Conservation (phyloP, 2,888 invertebrate genomes). For the Xylota segnis region DNA sequence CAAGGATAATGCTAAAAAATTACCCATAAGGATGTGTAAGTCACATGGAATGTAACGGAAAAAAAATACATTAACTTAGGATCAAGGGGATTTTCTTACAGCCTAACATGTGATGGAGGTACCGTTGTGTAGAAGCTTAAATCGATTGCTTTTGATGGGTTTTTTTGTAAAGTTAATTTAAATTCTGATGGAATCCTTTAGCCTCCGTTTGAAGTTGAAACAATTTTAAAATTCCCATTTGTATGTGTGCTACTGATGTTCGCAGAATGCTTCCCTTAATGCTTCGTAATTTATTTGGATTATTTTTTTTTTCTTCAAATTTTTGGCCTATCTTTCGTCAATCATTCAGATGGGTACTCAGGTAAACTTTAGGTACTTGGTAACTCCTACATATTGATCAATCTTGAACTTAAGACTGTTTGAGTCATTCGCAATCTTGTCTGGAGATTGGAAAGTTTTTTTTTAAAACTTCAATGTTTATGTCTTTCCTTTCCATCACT, state of each 20-base stretch:
- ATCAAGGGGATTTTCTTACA: conserved; percentile 7
- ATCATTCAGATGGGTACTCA: too few species aligned
- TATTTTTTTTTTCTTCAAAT: too few species aligned
- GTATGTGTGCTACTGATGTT: not conserved
- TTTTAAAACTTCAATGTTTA: too few species aligned
- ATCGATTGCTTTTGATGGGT: conserved; percentile 62
- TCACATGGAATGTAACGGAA: conserved; percentile 8
- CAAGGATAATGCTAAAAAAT: conserved; percentile 62
- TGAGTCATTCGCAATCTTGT: too few species aligned
- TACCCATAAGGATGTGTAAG: conserved; percentile 36
- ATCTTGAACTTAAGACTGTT: too few species aligned
- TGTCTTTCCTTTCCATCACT: too few species aligned
- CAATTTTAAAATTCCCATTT: not conserved
- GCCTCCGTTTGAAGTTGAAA: conserved; percentile 39
- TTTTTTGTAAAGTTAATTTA: conserved; percentile 27
- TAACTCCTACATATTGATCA: too few species aligned
- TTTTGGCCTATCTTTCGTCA: too few species aligned
- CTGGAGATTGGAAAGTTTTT: too few species aligned
- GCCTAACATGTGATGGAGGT: conserved; percentile 10
- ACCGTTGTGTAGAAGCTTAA: not conserved
- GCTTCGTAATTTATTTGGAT: not conserved
- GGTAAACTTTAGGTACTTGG: too few species aligned
- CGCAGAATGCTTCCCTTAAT: not conserved
- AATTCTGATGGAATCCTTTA: conserved; percentile 57
- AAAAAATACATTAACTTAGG: conserved; percentile 41